phyloP scores from a whole-genome alignment of 2,113 vertebrate species.

The Ophiodon elongatus region DNA sequence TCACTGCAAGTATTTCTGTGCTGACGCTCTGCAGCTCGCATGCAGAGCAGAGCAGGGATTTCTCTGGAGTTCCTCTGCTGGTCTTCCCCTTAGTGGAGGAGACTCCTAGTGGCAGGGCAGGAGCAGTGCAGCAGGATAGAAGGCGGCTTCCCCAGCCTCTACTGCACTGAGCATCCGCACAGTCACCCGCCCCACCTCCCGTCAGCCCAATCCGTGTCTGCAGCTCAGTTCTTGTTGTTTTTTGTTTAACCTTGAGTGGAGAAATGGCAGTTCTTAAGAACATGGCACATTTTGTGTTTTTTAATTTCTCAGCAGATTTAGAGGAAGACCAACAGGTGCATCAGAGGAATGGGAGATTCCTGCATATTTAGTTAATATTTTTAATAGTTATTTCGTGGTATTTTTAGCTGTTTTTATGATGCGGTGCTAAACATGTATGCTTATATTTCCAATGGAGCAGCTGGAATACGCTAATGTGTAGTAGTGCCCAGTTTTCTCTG shows the following conservation, averaged over 20 bases:
- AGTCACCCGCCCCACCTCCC: neutral
- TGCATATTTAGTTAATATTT: neutral
- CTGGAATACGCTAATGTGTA: conserved; percentile 6
- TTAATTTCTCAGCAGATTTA: neutral
- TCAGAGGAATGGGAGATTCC: neutral
- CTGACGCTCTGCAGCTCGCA: conserved; percentile 29
- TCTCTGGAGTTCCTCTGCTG: conserved; percentile 61
- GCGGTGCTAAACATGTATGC: neutral
- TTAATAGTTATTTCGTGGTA: neutral
- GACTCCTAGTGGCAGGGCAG: conserved; percentile 70
- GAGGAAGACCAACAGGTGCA: neutral
- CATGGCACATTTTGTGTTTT: neutral
- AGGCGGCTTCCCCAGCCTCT: conserved; percentile 52
- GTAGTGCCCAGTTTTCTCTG: conserved; percentile 10
- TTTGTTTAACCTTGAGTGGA: neutral
- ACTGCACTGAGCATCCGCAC: conserved; percentile 18
- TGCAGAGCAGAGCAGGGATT: conserved; percentile 50
- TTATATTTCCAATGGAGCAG: conserved; percentile 9
- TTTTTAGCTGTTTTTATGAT: neutral
- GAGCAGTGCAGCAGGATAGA: conserved; percentile 46
- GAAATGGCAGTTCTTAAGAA: neutral
- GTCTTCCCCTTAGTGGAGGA: conserved; percentile 56
- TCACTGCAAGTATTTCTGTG: neutral
- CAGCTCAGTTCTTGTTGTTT: neutral
- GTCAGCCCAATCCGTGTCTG: conserved; percentile 7